These are phyloP conservation scores for Aurelia sp. DNA, from an alignment of 30 jellyfish, hydroid and myxozoan genomes.

Conservation along the genomic window DNA sequence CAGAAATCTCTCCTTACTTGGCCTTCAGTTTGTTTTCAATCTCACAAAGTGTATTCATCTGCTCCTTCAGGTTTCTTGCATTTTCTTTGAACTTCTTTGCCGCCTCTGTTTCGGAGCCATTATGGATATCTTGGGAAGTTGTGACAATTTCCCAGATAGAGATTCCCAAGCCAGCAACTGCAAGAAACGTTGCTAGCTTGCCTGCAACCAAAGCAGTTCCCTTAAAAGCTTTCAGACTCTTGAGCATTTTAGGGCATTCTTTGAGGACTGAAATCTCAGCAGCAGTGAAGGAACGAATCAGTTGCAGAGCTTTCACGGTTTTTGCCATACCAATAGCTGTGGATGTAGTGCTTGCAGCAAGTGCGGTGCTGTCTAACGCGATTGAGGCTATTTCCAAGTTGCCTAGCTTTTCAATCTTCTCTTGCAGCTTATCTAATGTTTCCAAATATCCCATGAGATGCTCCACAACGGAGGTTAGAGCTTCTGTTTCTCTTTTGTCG, in stretches of 20 bases:
- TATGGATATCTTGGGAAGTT: constrained; percentile 40
- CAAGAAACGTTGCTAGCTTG: constrained; percentile 33
- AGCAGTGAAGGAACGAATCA: constrained; percentile 38
- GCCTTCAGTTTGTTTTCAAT: constrained; percentile 10
- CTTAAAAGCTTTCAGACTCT: constrained; percentile 26
- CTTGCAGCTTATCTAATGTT: constrained; percentile 14
- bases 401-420: background rate
- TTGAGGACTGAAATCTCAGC: constrained; percentile 42
- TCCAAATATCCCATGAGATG: constrained; percentile 11
- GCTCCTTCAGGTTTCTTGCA: constrained; percentile 26
- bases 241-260: constrained; percentile 47
- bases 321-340: constrained; percentile 27
- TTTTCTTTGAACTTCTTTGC: constrained; percentile 20
- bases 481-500: constrained; percentile 12
- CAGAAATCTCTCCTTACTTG: too few relatives aligned
- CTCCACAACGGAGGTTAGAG: background rate
- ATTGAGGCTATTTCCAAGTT: constrained; percentile 4
- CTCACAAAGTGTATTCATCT: constrained; percentile 25
- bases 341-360: constrained; percentile 20
- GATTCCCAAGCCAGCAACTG: constrained; percentile 35
- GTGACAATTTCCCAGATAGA: constrained; percentile 35
- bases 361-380: constrained; percentile 7
- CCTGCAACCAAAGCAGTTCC: constrained; percentile 44
- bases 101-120: constrained; percentile 44
- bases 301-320: constrained; percentile 25